Evolutionary conservation across 1,140 invertebrate genomes (phyloP).

Genomic region (Caenorhabditis inopinata): DNA sequence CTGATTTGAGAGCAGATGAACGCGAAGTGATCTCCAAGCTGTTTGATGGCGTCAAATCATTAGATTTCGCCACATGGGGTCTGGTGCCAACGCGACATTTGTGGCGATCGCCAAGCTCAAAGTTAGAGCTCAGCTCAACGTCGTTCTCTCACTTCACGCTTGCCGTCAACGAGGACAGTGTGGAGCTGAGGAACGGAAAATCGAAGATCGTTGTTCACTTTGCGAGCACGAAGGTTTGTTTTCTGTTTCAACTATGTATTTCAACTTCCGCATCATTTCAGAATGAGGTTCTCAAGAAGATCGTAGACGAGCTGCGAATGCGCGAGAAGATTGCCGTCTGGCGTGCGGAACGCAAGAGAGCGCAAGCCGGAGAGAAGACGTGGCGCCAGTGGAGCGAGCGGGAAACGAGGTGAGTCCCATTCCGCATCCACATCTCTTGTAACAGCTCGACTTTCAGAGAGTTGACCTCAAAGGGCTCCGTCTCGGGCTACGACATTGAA

Average conservation of each 20-base stretch:
- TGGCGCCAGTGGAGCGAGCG: slow-evolving; percentile 27
- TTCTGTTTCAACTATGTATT: neutral
- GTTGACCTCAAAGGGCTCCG: slow-evolving; percentile 23
- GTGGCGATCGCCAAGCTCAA: neutral
- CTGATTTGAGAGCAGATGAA: slow-evolving; percentile 28
- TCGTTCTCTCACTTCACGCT: slow-evolving; percentile 30
- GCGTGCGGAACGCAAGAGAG: slow-evolving; percentile 16
- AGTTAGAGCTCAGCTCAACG: slow-evolving; percentile 11
- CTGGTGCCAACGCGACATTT: slow-evolving; percentile 17
- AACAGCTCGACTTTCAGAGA: slow-evolving; percentile 1
- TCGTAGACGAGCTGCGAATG: slow-evolving; percentile 4
- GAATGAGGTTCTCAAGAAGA: neutral
- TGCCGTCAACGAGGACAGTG: slow-evolving; percentile 22
- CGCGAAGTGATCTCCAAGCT: neutral
- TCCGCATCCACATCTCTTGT: neutral
- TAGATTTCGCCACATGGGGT: neutral
- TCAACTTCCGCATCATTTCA: neutral
- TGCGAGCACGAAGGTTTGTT: neutral
- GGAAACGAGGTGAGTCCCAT: neutral
- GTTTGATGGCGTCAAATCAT: neutral
- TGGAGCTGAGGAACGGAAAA: slow-evolving; percentile 36
- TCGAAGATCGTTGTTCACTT: slow-evolving; percentile 41
- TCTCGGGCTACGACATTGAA: slow-evolving; percentile 33
- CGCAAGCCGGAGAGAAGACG: slow-evolving; percentile 23
- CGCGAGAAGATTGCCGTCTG: slow-evolving; percentile 11